Base-by-base conservation (phyloP, 1,140 invertebrate species). In the Drosophila bifasciata region DNA sequence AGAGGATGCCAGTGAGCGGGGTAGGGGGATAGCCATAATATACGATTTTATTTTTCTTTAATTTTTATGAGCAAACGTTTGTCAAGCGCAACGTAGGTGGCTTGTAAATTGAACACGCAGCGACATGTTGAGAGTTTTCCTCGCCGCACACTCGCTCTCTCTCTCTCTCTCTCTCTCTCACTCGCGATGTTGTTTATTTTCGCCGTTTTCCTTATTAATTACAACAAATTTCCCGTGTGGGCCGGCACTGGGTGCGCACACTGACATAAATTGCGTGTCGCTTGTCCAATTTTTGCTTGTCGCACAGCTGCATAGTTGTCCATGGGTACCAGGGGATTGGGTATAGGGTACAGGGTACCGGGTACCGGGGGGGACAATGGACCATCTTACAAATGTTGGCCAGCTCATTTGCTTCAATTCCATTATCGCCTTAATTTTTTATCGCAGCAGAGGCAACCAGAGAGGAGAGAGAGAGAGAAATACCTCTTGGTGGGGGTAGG, bases 391-490 rank as follows among this genome's bases (percentile, higher is more conserved):
- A 90, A 90, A 90, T 90, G 86, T 90, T 90, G 76, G 61, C 66
- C 71, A 86, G 86, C 86, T 90, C 86, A 90, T 90, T 90, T 90
- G 86, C 86, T 70, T 90, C 86, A 90, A 90, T 88, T 90, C 86
- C 86, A 90, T 90, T 90, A 90, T 90, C 86, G 86, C 86, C 88
- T 90, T 81, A 90, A 90, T 90, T 90, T 90, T 90, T 90, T 90
- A 90, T 90, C 81, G 88, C 71, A 83, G 89, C 86, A 89, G 76
- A 79, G 64, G 80, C 77, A 45, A 70, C 53, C 58, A 25, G 6
- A 25, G 60, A 59, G 59, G 58, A 49, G 67, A 40, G 46, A 56
- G 51, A 1, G 16, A 1, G 8, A 49, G 2, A 2, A n/a, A 13
- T 36, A 45, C 46, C 21, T 55, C 68, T 69, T 68, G 55, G 61